Conservation (phyloP, 1,140 invertebrate genomes). For the Periplaneta americana region DNA sequence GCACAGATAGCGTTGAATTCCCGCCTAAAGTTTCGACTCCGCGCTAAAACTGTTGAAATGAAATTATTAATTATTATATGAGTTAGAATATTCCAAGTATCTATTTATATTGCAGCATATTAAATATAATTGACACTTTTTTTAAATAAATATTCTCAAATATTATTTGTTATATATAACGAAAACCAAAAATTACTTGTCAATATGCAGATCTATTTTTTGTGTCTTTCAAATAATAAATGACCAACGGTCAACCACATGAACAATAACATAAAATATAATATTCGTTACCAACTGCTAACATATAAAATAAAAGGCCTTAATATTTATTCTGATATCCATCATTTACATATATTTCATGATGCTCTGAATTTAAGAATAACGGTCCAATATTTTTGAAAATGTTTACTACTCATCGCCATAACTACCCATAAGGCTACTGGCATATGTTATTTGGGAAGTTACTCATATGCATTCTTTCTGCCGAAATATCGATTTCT, state of each 20-base stretch:
- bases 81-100: background rate
- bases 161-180: background rate
- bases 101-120: background rate
- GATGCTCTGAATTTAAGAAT: background rate
- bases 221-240: background rate
- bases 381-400: background rate
- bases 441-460: background rate
- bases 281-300: no score
- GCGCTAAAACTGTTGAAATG: background rate
- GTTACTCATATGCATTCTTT: background rate
- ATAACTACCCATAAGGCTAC: background rate
- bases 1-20: conserved; percentile 16
- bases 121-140: background rate
- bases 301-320: background rate
- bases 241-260: conserved; percentile 1
- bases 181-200: background rate
- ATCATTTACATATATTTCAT: background rate
- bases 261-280: no score
- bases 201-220: conserved; percentile 1
- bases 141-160: background rate
- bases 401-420: background rate
- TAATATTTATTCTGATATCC: background rate
- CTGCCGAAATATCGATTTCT: background rate
- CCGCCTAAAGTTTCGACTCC: conserved; percentile 10
- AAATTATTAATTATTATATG: background rate